Percentiles rank a stretch among this genome's conserved stretches.
Conservation (phyloP, 1,140 invertebrate genomes). For the Dendrolimus kikuchii region DNA sequence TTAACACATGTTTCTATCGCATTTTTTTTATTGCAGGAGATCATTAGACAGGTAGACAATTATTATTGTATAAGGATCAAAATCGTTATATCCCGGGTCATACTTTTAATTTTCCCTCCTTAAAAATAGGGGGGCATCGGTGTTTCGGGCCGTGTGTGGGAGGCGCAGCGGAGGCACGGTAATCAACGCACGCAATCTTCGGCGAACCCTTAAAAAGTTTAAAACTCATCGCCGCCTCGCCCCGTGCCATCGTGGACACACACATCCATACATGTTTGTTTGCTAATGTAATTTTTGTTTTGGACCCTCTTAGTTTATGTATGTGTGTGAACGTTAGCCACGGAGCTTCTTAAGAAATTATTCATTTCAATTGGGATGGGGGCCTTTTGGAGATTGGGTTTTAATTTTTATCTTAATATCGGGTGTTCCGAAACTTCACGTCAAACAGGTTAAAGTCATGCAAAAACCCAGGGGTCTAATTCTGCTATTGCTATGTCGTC, state of each 20-base stretch:
- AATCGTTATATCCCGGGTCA: constrained; percentile 18
- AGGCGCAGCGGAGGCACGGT: constrained; percentile 37
- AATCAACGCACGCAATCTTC: constrained; percentile 71
- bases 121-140: constrained; percentile 64
- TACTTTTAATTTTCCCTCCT: constrained; percentile 71
- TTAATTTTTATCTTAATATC: too few species aligned
- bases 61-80: constrained; percentile 55
- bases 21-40: too few species aligned
- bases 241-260: constrained; percentile 20
- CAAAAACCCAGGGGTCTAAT: too few species aligned
- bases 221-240: constrained; percentile 65
- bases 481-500: too few species aligned
- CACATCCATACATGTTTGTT: constrained; percentile 24
- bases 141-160: constrained; percentile 47
- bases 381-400: too few species aligned
- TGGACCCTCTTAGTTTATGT: background rate
- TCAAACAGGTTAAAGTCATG: too few species aligned
- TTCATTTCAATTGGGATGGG: too few species aligned
- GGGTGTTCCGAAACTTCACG: too few species aligned
- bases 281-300: constrained; percentile 10
- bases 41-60: too few species aligned
- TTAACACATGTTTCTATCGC: too few species aligned
- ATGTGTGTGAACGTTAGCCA: background rate
- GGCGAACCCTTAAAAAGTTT: constrained; percentile 71
- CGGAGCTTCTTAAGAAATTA: too few species aligned